Conservation (phyloP, 2,888 invertebrate genomes). For the Pocota personata region DNA sequence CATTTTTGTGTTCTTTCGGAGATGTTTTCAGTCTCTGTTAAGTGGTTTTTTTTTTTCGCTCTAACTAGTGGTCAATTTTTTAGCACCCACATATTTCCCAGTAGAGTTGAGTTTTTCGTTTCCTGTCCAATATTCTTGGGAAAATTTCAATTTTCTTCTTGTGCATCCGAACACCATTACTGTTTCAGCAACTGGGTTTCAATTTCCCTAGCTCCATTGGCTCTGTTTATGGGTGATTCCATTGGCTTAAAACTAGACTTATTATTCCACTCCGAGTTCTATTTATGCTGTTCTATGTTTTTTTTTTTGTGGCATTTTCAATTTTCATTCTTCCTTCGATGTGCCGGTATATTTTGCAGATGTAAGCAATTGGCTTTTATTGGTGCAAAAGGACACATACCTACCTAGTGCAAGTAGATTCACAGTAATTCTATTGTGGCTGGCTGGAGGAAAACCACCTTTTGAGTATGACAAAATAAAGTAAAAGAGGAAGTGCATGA, state of each 20-base stretch:
- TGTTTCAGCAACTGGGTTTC: neutral
- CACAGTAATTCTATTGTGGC: neutral
- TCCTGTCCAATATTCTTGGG: conserved; percentile 2
- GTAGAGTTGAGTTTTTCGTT: neutral
- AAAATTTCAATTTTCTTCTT: conserved; percentile 25
- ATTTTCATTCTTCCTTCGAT: neutral
- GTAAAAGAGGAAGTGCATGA: neutral
- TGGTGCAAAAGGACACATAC: neutral
- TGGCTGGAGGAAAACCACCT: neutral
- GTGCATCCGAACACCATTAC: conserved; percentile 4
- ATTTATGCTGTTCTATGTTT: neutral
- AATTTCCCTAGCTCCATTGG: conserved; percentile 1
- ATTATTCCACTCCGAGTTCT: too few relatives aligned
- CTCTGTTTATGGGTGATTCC: neutral
- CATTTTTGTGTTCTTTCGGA: neutral
- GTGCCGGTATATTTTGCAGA: neutral
- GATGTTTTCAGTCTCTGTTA: neutral
- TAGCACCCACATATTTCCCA: conserved; percentile 27
- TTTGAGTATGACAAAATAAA: neutral
- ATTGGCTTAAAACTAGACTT: too few relatives aligned
- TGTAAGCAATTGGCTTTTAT: conserved; percentile 3
- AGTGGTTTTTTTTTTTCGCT: neutral
- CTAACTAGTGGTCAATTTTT: conserved; percentile 25
- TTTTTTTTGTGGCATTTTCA: conserved; percentile 2
- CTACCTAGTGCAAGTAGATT: neutral